Base-by-base conservation (phyloP, 2,888 invertebrate genomes). In the Azorinus chamasolen region DNA sequence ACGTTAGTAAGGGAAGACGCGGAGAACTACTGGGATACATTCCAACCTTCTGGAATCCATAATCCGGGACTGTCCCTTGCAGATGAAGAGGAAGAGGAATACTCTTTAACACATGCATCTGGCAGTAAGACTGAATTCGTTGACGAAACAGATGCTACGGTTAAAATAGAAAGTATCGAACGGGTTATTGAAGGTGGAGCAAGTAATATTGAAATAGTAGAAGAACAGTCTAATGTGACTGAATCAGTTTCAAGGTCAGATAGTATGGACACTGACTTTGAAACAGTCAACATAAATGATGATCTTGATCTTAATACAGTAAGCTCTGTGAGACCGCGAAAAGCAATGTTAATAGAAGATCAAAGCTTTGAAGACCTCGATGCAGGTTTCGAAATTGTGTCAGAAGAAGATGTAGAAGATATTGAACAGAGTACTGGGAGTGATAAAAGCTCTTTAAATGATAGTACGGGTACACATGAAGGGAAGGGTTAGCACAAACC, bases 1-100 rank as follows among this genome's bases (percentile, higher is more conserved):
- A 79, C 79, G 10, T 53, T 88, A 10, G 83, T 85, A 8, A 59
- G 83, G 12, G 71, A 80, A 8, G 78, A 75, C 50, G 64, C 69
- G 4, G 61, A 53, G n/a, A 18, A 18, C 12, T 22, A 25, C 0
- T 10, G 45, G 22, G 57, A 41, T 14, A 39, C 41, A 12, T 32
- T 43, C 8, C 32, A 32, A 10, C 32, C 32, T 10, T 32, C 32
- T 4, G 32, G 32, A 32, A 32, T 32, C 10, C 32, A 32, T 4
- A 64, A 68, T 32, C 61, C 64, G 12, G 54, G 37, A 1, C 57
- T 72, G 18, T 24, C 57, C 25, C 10, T 50, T 20, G 65, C 65
- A 16, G 57, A 51, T 20, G 75, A 72, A 45, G 64, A 65, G 37
- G 62, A 57, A n/a, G 32, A 32, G 10, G 32, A 32, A 10, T 4